Evolutionary conservation across 1,140 invertebrate species (phyloP), one percentile per base, ranked within the genome.

Genomic region (Lordiphosa collinella): DNA sequence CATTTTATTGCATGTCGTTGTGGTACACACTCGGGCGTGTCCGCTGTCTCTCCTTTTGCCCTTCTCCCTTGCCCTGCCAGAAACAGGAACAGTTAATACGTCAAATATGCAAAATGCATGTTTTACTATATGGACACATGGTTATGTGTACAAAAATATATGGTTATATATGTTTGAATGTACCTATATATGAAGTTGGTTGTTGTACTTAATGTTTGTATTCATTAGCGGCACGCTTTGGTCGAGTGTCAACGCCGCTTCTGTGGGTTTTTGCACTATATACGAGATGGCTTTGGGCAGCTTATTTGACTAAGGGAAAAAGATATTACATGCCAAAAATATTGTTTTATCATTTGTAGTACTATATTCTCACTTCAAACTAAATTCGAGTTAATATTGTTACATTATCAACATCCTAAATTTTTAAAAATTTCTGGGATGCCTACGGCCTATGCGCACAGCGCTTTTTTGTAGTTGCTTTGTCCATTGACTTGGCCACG

Each of bases 41-140:
- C 16, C 38, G 2, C n/a, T 29, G 56, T 49, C 58, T 44, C 36
- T 16, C 18, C 13, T n/a, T n/a, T n/a, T 4, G 6, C 38, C 57
- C 46, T 22, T 38, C 16, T 48, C n/a, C 18, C 10, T 32, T 8
- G 13, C 46, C 36, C 29, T 9, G 64, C 52, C 64, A 52, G 49
- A 50, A 36, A 49, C 75, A 63, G 60, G 68, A 58, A 54, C 68
- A 68, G 74, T 79, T 78, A 79, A 78, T 68, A 78, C 71, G 69
- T 76, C 72, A 78, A 73, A 79, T 59, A 70, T 73, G 58, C 61
- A 79, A 74, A 74, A 74, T 72, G 59, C 64, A 68, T 68, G 71
- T 68, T 56, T 38, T 29, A 44, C 65, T 40, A 37, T 43, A 60
- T 32, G 38, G 29, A 71, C 50, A 53, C 31, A 37, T 37, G 32